Evolutionary conservation across 2,888 invertebrate species (phyloP), one percentile per base, ranked within the genome.

Genomic region (Idaea dimidiata): DNA sequence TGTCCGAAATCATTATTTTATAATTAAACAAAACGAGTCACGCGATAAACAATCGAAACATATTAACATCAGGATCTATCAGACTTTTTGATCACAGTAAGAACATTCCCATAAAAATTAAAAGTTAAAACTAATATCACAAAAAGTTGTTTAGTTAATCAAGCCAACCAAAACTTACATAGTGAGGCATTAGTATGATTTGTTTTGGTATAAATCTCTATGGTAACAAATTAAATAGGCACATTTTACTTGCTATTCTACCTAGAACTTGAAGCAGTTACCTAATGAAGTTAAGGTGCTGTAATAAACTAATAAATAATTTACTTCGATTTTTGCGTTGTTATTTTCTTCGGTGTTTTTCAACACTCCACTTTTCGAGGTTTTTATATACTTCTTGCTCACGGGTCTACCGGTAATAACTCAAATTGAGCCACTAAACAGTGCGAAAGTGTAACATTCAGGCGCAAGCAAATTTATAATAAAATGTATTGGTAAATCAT

Each of bases 1-100:
- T 93, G 83, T 95, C 95, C 63, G 95, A 95, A 96, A 96, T 96
- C 6, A 64, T 68, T 61, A 54, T 17, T 54, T 64, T 62, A 18
- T 59, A 60, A 62, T 54, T 43, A 59, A 62, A 62, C 57, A 72
- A 62, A 56, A 43, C 43, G 10, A 14, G 14, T 43, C 43, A 43
- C 43, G 43, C 43, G 43, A 0, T 43, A 65, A 69, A 66, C 58
- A 66, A 66, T 33, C 18, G 63, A 61, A 68, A 64, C 62, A 58
- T 60, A 57, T 57, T 17, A 31, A 58, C 62, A 56, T 56, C 43
- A 43, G 43, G 1, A 56, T 63, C 63, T 59, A 59, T 61, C 56
- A 54, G 31, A 18, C 43, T 54, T 61, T 32, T 18, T 54, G 18
- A 59, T 58, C 58, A 53, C n/a, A 57, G 33, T 54, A 53, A 32